These are phyloP conservation scores for Merluccius polli DNA, from an alignment of 2,797 vertebrate species.

Conservation along the genomic window DNA sequence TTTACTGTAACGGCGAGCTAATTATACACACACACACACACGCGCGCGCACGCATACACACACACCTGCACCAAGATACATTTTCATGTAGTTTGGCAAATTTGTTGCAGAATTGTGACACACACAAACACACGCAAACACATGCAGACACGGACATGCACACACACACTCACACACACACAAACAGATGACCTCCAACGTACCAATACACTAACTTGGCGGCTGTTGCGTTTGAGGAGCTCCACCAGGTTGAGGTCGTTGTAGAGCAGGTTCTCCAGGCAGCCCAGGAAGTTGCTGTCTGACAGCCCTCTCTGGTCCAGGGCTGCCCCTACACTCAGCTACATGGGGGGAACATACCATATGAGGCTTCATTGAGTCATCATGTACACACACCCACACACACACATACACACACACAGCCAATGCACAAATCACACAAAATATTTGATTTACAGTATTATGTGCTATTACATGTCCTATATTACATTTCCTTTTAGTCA, in stretches of 20 bases:
- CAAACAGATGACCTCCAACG: conserved; percentile 20
- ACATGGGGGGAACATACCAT: conserved; percentile 22
- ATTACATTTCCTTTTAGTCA: background rate
- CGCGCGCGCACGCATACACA: no score
- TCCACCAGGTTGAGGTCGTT: conserved; percentile 82
- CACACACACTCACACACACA: background rate
- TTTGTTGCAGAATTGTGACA: no score
- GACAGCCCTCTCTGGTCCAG: conserved; percentile 63
- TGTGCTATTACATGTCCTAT: background rate
- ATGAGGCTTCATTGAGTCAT: background rate
- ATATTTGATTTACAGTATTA: background rate
- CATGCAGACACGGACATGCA: no score
- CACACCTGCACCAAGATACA: no score
- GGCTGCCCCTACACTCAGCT: conserved; percentile 87
- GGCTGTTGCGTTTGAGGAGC: conserved; percentile 69
- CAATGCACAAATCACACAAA: background rate
- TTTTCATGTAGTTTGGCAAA: no score
- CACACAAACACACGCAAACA: no score
- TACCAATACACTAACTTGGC: conserved; percentile 76
- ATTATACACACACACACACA: no score
- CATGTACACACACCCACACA: no score
- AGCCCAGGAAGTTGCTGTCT: conserved; percentile 81
- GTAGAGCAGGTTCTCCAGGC: conserved; percentile 88
- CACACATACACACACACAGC: background rate
- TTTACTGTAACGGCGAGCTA: background rate